Evolutionary conservation across 2,113 vertebrate species (phyloP), one percentile per base, ranked within the genome.

Genomic region (Murina feae): DNA sequence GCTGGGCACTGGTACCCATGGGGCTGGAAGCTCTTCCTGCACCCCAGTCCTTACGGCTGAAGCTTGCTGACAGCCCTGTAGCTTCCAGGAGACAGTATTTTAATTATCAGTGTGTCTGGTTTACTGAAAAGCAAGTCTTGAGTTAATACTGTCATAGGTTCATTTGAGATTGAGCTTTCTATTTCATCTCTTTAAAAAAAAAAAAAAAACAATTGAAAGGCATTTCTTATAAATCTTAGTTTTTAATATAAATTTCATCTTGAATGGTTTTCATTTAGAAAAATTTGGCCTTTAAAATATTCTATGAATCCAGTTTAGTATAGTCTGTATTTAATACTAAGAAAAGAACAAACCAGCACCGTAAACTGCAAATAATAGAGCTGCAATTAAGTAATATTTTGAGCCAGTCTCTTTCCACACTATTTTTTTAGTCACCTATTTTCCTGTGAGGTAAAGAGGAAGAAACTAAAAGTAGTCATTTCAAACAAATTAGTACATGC

Each of bases 391-490:
- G 28, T 60, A 79, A 72, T 89, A 5, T 89, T 96, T 68, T 37
- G 18, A 51, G 18, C 9, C 60, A 72, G 58, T 71, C 14, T 96
- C 47, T 97, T 96, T 80, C 71, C 25, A 76, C 0, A 32, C 23
- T 58, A 11, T 93, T 30, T 86, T 90, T 96, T 86, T 16, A 65
- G 20, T 60, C 11, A 37, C 91, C 44, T 94, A 28, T 76, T 97
- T 96, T 97, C 47, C 65, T 87, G 9, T 87, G 69, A 92, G 21
- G 20, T 91, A 94, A 76, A 84, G 35, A 75, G 39, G 58, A 92
- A 90, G 81, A 92, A 87, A 87, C 21, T 14, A 72, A 82, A 90
- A 89, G 18, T 21, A 69, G 28, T 75, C 11, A 5, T 94, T 96
- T 95, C 66, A 76, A 78, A 79, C 35, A 51, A 79, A 94, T 74